Conservation (phyloP, 2,113 vertebrate genomes). For the Cricetomys ansorgei region DNA sequence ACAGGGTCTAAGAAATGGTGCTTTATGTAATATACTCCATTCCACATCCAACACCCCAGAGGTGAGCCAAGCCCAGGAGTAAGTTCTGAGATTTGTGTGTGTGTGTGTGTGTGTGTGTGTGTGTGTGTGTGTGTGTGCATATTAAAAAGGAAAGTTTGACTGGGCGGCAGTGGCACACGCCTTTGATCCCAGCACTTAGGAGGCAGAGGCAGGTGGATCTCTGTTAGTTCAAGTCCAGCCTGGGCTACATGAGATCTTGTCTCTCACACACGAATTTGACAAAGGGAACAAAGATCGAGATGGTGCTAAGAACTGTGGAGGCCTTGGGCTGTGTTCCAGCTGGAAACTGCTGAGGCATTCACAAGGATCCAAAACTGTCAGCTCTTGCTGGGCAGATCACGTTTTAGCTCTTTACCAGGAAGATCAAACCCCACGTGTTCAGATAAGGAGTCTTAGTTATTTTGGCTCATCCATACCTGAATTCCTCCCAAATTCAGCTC, state of each 20-base stretch:
- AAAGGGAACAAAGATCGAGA: background rate
- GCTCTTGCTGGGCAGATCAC: slow-evolving; percentile 29
- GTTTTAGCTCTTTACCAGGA: slow-evolving; percentile 17
- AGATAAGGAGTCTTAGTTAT: slow-evolving; percentile 47
- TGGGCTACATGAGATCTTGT: background rate
- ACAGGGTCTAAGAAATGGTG: slow-evolving; percentile 79
- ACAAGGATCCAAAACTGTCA: background rate
- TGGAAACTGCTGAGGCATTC: slow-evolving; percentile 19
- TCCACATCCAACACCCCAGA: slow-evolving; percentile 31
- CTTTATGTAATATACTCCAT: slow-evolving; percentile 57
- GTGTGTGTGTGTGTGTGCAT: background rate
- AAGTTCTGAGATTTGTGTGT: slow-evolving; percentile 8
- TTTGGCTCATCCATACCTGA: background rate
- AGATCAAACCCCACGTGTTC: slow-evolving; percentile 3
- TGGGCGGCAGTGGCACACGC: background rate
- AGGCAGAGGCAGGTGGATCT: background rate
- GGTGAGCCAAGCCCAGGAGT: slow-evolving; percentile 60
- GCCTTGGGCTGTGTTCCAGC: slow-evolving; percentile 33
- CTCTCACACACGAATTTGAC: background rate
- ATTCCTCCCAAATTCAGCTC: slow-evolving; percentile 50
- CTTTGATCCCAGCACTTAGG: background rate
- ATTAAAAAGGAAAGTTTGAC: background rate
- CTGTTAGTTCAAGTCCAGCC: background rate
- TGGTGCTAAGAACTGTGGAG: slow-evolving; percentile 48
- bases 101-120: background rate